Percentiles rank a stretch among this genome's conserved stretches.
These are phyloP conservation scores for Scaptodrosophila latifasciaeformis DNA, from an alignment of 2,888 invertebrate genomes.

Conservation along the genomic window DNA sequence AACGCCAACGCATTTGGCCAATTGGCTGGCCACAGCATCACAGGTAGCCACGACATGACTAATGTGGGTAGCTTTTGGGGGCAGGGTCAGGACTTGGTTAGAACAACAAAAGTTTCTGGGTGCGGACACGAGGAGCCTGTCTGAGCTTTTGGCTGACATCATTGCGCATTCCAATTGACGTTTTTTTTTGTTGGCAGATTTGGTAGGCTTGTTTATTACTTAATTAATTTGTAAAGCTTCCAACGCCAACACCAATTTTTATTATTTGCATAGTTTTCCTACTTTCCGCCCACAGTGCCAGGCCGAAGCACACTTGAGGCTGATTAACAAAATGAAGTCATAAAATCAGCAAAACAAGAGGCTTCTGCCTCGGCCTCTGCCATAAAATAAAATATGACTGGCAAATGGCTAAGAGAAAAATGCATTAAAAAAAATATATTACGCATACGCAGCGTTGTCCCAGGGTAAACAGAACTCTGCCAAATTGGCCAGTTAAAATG, in stretches of 20 bases:
- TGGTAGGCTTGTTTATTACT: too few relatives aligned
- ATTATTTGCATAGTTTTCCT: conserved; percentile 12
- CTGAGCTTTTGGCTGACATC: conserved; percentile 5
- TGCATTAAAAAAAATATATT: conserved; percentile 54
- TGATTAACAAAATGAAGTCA: conserved; percentile 45
- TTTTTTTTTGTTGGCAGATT: too few relatives aligned
- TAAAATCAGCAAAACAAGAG: conserved; percentile 48
- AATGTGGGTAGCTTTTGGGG: conserved; percentile 46
- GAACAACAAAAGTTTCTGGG: conserved; percentile 43
- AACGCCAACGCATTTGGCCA: conserved; percentile 38
- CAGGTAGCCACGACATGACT: conserved; percentile 49
- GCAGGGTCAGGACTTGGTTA: conserved; percentile 28
- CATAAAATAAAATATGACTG: conserved; percentile 38
- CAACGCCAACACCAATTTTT: too few relatives aligned
- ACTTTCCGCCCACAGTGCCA: background rate
- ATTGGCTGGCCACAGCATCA: conserved; percentile 3
- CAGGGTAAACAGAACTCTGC: background rate
- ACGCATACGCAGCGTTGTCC: conserved; percentile 52
- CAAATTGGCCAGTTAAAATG: conserved; percentile 47
- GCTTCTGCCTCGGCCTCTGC: conserved; percentile 15
- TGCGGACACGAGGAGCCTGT: conserved; percentile 23
- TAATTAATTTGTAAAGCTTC: conserved; percentile 28
- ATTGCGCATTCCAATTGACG: conserved; percentile 17
- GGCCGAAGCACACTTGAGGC: conserved; percentile 17
- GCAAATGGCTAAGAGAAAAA: conserved; percentile 46